These are phyloP conservation scores for Leucoma salicis DNA, from an alignment of 2,888 invertebrate species.

Conservation along the genomic window DNA sequence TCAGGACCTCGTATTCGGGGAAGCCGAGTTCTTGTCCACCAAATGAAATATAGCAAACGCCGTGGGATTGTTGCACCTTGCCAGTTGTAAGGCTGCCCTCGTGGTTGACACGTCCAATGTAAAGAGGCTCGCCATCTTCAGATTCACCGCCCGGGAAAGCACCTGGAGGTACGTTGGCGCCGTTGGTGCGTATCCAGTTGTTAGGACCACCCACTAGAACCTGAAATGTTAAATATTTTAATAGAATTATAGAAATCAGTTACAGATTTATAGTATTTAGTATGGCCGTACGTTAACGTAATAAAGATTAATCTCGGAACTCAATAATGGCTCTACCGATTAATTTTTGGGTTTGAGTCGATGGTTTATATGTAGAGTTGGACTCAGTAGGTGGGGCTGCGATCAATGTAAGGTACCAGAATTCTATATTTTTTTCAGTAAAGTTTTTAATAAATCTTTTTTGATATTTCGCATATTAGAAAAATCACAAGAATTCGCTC, in stretches of 20 bases:
- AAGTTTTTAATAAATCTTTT: too few relatives aligned
- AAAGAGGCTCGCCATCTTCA: conserved; percentile 90
- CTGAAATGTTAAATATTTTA: conserved; percentile 34
- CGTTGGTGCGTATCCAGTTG: conserved; percentile 87
- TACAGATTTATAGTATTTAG: background rate
- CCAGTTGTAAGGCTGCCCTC: conserved; percentile 90
- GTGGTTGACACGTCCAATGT: conserved; percentile 88
- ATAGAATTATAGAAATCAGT: background rate
- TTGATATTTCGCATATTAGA: too few relatives aligned
- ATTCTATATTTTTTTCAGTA: too few relatives aligned
- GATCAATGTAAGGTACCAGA: too few relatives aligned
- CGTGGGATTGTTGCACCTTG: conserved; percentile 92
- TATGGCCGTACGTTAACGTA: background rate
- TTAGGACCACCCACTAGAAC: conserved; percentile 83
- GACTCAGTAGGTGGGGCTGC: too few relatives aligned
- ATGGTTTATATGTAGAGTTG: too few relatives aligned
- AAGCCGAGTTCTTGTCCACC: conserved; percentile 90
- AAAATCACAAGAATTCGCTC: too few relatives aligned
- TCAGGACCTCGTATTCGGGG: conserved; percentile 91
- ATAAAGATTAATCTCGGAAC: too few relatives aligned
- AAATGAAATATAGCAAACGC: conserved; percentile 91
- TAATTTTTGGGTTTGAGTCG: too few relatives aligned
- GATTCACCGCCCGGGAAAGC: conserved; percentile 88
- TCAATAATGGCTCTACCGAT: too few relatives aligned
- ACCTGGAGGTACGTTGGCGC: conserved; percentile 87